A percentile compares a stretch with the other conserved stretches of the same genome.
Evolutionary conservation across 2,797 vertebrate species (phyloP).

Genomic region (Neoniphon sammara): DNA sequence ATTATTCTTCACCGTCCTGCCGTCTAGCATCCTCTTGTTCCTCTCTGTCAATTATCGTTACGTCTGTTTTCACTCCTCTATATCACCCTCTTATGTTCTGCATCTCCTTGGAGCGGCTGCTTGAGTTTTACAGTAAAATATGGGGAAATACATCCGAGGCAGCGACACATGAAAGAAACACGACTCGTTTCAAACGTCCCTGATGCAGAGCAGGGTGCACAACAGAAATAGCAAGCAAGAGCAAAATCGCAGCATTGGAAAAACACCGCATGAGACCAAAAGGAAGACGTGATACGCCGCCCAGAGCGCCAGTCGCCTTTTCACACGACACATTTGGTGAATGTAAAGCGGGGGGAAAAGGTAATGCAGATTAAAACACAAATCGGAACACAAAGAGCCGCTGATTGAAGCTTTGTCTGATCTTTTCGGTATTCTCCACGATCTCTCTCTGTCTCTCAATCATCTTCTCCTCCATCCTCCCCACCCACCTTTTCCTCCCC

Average conservation of each 20-base stretch:
- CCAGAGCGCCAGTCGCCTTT: neutral
- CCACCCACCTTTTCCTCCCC: conserved; percentile 4
- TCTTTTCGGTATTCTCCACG: conserved; percentile 15
- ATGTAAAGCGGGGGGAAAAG: conserved; percentile 10
- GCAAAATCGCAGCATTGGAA: neutral
- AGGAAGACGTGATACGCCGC: neutral
- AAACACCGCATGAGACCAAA: neutral
- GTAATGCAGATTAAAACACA: conserved; percentile 15
- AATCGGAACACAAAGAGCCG: neutral
- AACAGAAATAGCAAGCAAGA: neutral
- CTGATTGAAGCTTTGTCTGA: conserved; percentile 4
- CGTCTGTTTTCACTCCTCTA: too few relatives aligned
- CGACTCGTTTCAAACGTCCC: neutral
- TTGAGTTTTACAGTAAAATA: conserved; percentile 20
- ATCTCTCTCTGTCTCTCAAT: neutral
- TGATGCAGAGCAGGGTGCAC: neutral
- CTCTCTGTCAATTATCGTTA: too few relatives aligned
- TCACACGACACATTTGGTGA: neutral
- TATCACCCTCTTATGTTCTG: too few relatives aligned
- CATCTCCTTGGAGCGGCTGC: neutral
- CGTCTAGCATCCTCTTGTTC: too few relatives aligned
- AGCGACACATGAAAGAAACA: neutral
- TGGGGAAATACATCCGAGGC: neutral
- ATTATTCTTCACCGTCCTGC: too few relatives aligned
- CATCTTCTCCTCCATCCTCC: conserved; percentile 3